Base-by-base conservation (phyloP, 2,888 invertebrate genomes). In the Trypoxylon attenuatum region DNA sequence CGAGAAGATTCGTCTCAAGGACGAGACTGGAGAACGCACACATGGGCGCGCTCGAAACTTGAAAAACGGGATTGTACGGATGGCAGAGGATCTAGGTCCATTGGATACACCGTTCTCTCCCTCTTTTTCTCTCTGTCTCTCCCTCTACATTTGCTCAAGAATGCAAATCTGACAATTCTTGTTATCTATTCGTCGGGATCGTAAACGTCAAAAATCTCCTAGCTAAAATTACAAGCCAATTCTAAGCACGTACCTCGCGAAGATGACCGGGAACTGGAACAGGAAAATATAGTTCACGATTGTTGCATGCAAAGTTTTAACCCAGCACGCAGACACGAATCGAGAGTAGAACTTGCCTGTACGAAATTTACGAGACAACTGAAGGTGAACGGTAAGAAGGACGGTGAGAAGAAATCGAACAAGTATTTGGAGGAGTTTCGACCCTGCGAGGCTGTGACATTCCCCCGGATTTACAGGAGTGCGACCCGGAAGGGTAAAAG, bases 401-500 rank as follows among this genome's bases (percentile, higher is more conserved):
- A n/a, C n/a, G n/a, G 5, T 22, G 38, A 63, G 18, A 43, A 10
- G 25, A 15, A 23, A 21, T 51, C 15, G 21, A 23, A 15, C 21
- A 38, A 38, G 23, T 43, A 5, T 23, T 54, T n/a, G 6, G 15
- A 13, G 13, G 38, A 50, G 41, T 6, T n/a, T 23, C 22, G 52
- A 54, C 56, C 54, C 62, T 62, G 42, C 27, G 55, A 45, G 46
- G 55, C 72, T 54, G 27, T 21, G 8, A 16, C 10, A 47, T 60
- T 56, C 46, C 13, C 25, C 19, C 25, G 39, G 41, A 47, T 67
- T 67, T 55, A 47, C 38, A n/a, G 42, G 33, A 47, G 22, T 27
- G 18, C 16, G 43, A 43, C 19, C 33, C 25, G 43, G 10, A 58
- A 47, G 58, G 56, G 72, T 72, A 71, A 69, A 77, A 75, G 71